phyloP scores from a whole-genome alignment of 2,888 invertebrate species.

The Amphipoea oculea region DNA sequence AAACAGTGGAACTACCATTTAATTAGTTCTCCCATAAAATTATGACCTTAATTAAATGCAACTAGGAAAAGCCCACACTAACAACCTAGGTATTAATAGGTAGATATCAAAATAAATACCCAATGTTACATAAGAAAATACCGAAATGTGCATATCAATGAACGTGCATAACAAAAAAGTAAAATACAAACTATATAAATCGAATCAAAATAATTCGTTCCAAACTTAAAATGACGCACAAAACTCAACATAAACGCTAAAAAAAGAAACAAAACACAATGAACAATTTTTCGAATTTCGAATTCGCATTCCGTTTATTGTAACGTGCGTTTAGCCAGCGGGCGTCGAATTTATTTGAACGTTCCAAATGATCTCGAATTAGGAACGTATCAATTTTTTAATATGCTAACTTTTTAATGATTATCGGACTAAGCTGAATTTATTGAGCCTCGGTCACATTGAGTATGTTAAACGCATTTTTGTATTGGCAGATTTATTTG shows the following conservation, averaged over 20 bases:
- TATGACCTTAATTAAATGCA: background rate
- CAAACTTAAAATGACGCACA: constrained; percentile 33
- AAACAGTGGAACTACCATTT: no score
- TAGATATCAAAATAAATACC: background rate
- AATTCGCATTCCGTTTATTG: constrained; percentile 78
- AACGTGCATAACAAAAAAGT: background rate
- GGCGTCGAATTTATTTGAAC: constrained; percentile 73
- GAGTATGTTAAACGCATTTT: constrained; percentile 41
- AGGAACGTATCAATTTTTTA: constrained; percentile 81
- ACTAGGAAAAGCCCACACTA: background rate
- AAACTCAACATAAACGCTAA: constrained; percentile 45
- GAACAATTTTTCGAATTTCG: constrained; percentile 65
- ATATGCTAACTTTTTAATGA: constrained; percentile 68
- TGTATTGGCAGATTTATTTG: constrained; percentile 44
- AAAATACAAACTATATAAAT: background rate
- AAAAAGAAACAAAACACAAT: constrained; percentile 44
- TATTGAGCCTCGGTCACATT: constrained; percentile 56
- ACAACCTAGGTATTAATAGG: no score
- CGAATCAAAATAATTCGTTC: constrained; percentile 15
- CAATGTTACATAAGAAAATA: background rate
- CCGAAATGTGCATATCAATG: background rate
- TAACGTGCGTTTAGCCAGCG: constrained; percentile 70
- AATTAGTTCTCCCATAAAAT: no score
- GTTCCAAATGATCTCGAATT: constrained; percentile 79
- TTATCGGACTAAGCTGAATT: constrained; percentile 61